Percentiles rank a stretch among this genome's conserved stretches.
Conservation (phyloP, 2,888 invertebrate species). For the Epinotia bilunana region DNA sequence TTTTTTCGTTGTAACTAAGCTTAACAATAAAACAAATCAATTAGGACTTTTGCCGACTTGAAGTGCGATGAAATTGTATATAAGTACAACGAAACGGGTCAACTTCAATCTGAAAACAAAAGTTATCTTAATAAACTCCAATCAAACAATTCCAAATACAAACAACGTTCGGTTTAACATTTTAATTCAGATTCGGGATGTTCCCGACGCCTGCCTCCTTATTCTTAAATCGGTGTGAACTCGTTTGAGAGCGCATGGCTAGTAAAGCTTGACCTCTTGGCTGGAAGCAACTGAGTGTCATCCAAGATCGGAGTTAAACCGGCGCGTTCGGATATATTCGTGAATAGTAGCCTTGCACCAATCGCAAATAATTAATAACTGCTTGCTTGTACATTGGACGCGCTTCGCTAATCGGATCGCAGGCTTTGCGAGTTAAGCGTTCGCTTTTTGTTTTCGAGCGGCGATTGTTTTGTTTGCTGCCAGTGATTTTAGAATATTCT, state of each 20-base stretch:
- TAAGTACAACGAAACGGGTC: slow-evolving; percentile 4
- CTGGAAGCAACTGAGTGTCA: background rate
- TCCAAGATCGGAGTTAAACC: background rate
- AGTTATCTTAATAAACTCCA: slow-evolving; percentile 26
- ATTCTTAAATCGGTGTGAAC: background rate
- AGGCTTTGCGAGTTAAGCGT: slow-evolving; percentile 51
- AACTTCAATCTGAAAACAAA: slow-evolving; percentile 11
- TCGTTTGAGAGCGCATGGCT: background rate
- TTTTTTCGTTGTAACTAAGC: too few relatives aligned
- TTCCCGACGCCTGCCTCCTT: slow-evolving; percentile 54
- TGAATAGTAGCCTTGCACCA: slow-evolving; percentile 54
- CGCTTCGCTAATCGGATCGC: slow-evolving; percentile 66
- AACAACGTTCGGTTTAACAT: slow-evolving; percentile 30
- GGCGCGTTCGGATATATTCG: background rate
- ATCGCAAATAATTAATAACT: slow-evolving; percentile 74
- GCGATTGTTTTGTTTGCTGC: slow-evolving; percentile 58
- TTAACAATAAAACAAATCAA: too few relatives aligned
- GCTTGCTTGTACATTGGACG: slow-evolving; percentile 69
- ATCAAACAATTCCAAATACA: slow-evolving; percentile 32
- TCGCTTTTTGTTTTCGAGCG: slow-evolving; percentile 51
- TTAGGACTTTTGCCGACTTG: background rate
- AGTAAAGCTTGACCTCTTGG: background rate
- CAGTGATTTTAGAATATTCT: slow-evolving; percentile 53
- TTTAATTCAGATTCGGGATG: slow-evolving; percentile 49
- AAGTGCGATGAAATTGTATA: background rate